Evolutionary conservation across 1,140 invertebrate genomes (phyloP).

Genomic region (Archegozetes longisetosus): DNA sequence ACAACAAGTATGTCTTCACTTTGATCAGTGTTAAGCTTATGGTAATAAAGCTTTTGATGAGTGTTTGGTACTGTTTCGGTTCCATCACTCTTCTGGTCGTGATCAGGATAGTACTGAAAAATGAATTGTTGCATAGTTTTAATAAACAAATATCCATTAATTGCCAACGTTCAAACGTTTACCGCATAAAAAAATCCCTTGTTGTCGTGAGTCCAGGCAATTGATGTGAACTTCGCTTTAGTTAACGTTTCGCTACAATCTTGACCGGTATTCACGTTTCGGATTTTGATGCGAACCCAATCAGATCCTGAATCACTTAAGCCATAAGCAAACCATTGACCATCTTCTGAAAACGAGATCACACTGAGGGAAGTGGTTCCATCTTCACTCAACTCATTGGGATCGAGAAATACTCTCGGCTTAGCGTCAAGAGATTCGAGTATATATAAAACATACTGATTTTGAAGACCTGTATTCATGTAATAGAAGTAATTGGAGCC

Average conservation of each 20-base stretch:
- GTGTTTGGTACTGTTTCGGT: slow-evolving; percentile 69
- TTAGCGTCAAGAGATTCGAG: slow-evolving; percentile 64
- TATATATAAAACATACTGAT: slow-evolving; percentile 87
- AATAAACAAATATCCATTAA: too few relatives aligned
- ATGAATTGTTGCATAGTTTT: not conserved
- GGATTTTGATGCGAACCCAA: slow-evolving; percentile 65
- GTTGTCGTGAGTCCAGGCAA: slow-evolving; percentile 90
- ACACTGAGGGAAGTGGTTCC: slow-evolving; percentile 71
- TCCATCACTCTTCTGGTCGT: slow-evolving; percentile 64
- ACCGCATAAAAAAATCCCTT: slow-evolving; percentile 80
- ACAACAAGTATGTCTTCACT: slow-evolving; percentile 71
- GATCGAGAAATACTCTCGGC: slow-evolving; percentile 79
- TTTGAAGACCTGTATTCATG: slow-evolving; percentile 88
- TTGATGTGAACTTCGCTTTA: slow-evolving; percentile 74
- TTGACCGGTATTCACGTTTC: slow-evolving; percentile 38
- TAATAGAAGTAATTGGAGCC: slow-evolving; percentile 81
- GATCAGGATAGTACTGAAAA: slow-evolving; percentile 50
- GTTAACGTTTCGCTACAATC: slow-evolving; percentile 75
- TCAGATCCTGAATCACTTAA: slow-evolving; percentile 84
- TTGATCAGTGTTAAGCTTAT: slow-evolving; percentile 68
- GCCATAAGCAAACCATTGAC: slow-evolving; percentile 72
- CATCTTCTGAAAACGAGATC: slow-evolving; percentile 75
- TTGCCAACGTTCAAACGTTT: too few relatives aligned
- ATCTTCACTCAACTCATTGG: slow-evolving; percentile 78
- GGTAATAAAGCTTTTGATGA: slow-evolving; percentile 89